phyloP scores from a whole-genome alignment of 2,888 invertebrate species.

The Agriopis aurantiaria region DNA sequence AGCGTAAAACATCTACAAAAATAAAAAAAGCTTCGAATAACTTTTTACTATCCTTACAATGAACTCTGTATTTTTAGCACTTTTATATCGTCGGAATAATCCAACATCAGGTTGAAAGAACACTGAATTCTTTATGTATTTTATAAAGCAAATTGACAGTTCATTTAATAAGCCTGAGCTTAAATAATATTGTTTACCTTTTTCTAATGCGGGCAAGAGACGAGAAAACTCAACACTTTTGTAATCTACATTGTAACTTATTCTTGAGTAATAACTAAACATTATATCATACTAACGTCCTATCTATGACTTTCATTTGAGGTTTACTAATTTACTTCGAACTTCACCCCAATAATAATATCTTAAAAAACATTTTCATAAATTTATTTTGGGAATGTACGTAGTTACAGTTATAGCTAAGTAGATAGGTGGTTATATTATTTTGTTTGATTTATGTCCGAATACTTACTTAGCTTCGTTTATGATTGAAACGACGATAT shows the following conservation, averaged over 20 bases:
- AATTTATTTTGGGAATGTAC: too few species aligned
- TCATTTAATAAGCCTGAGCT: background rate
- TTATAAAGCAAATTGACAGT: background rate
- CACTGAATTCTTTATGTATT: background rate
- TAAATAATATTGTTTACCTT: background rate
- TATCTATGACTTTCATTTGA: too few species aligned
- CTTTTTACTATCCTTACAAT: constrained; percentile 17
- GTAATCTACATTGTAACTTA: background rate
- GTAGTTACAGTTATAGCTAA: too few species aligned
- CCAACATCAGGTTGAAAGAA: constrained; percentile 14
- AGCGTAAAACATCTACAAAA: constrained; percentile 25
- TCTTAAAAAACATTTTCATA: too few species aligned
- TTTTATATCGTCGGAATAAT: constrained; percentile 9
- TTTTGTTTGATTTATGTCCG: too few species aligned
- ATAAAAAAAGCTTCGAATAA: constrained; percentile 31
- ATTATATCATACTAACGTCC: too few species aligned
- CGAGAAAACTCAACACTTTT: background rate
- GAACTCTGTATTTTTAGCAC: constrained; percentile 14
- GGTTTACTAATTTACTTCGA: too few species aligned
- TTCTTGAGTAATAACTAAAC: too few species aligned
- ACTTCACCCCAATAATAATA: too few species aligned
- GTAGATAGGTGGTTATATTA: too few species aligned
- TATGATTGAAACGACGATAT: background rate
- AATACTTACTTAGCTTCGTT: background rate
- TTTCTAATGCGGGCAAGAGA: background rate